These are phyloP conservation scores for Pterophyllum scalare DNA, from an alignment of 2,113 vertebrate species.

Conservation along the genomic window DNA sequence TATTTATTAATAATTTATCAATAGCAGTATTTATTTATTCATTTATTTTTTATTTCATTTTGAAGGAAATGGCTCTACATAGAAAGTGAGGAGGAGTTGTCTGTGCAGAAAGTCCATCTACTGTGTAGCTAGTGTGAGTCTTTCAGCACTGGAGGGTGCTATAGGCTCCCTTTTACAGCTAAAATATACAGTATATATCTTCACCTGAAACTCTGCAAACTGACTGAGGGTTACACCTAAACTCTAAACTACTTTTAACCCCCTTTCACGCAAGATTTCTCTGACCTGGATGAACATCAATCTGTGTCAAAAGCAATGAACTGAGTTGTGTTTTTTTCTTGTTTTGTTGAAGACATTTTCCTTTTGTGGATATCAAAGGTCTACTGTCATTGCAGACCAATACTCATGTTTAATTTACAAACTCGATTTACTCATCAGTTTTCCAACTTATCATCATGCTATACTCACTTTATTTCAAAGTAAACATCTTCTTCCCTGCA, in stretches of 20 bases:
- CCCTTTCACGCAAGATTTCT: neutral
- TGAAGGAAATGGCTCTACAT: no score
- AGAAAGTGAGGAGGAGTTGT: neutral
- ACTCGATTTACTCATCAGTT: neutral
- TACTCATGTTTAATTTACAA: neutral
- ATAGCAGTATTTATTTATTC: no score
- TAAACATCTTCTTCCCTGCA: neutral
- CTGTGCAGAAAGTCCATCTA: neutral
- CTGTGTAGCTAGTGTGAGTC: neutral
- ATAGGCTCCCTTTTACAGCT: neutral
- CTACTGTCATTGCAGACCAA: rapidly evolving
- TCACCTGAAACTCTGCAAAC: neutral
- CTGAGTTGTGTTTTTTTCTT: neutral
- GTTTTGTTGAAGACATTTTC: neutral
- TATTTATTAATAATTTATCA: no score
- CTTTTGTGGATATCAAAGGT: neutral
- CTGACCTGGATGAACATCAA: neutral
- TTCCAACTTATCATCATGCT: neutral
- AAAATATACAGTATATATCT: neutral
- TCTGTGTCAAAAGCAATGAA: no score
- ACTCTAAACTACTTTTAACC: neutral
- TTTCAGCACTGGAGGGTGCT: conserved; percentile 6
- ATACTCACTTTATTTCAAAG: neutral
- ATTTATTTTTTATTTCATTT: no score
- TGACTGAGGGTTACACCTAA: neutral